Evolutionary conservation across 2,888 invertebrate genomes (phyloP), one percentile per base, ranked within the genome.

Genomic region (Helobdella robusta): DNA sequence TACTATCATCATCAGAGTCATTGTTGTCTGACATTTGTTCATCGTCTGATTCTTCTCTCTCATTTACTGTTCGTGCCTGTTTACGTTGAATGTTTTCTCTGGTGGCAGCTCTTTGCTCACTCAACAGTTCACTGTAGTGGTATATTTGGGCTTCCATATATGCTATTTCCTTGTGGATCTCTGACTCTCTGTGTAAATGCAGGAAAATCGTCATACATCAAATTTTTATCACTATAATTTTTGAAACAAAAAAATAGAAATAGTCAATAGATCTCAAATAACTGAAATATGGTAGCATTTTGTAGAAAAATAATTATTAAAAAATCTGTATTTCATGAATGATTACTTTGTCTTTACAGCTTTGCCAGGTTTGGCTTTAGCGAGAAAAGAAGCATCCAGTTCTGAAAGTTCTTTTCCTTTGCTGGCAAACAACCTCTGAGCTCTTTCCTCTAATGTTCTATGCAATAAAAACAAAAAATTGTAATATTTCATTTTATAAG

Each of bases 61-160:
- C 83, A 56, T 89, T 89, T 18, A 68, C 72, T 0, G 78, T 78
- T 59, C 95, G 85, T 0, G 97, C 97, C 76, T 98, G 98, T 74
- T 97, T 93, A 1, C 98, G 85, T 75, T 97, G 95, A 2, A 98
- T 97, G 80, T 99, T 98, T 81, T 99, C 98, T 74, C 92, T 90
- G 0, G 97, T 97, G 0, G 92, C 87, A 2, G 86, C 84, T 54
- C 97, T 84, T 73, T 95, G 92, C 68, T 88, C 86, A 35, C 87
- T 85, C 48, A 94, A 85, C 64, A 91, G 81, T 73, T 90, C 90
- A 0, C 90, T 86, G 68, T 93, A 85, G 83, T 86, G 86, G 77
- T 94, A 94, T 28, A 91, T 84, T 71, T 93, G 89, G 0, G 91
- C 87, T 81, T 97, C 95, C 66, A 94, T 82, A 62, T 85, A 84